Conservation (phyloP, 2,113 vertebrate species). For the Lichenostomus cassidix region DNA sequence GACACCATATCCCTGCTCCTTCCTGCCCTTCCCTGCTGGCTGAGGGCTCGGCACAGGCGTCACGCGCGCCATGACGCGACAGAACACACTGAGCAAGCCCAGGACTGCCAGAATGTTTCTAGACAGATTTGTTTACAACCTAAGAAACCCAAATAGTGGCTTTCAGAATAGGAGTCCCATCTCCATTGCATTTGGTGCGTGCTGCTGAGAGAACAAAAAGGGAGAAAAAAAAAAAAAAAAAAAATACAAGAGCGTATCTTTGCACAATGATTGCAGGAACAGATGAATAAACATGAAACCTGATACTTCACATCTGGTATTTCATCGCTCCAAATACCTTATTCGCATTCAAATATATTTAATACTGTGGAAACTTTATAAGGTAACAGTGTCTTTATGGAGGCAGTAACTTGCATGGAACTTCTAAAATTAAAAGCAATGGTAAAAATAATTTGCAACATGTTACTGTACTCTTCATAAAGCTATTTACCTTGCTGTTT, state of each 20-base stretch:
- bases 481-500: slow-evolving; percentile 27
- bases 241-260: slow-evolving; percentile 43
- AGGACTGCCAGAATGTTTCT: slow-evolving; percentile 28
- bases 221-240: slow-evolving; percentile 18
- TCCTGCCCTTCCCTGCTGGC: not conserved
- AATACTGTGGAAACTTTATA: slow-evolving; percentile 67
- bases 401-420: slow-evolving; percentile 39
- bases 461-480: slow-evolving; percentile 42
- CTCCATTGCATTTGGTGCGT: not conserved
- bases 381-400: slow-evolving; percentile 66
- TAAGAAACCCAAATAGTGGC: slow-evolving; percentile 52
- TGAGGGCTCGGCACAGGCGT: not conserved
- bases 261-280: slow-evolving; percentile 61
- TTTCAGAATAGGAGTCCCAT: slow-evolving; percentile 52
- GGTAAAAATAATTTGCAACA: slow-evolving; percentile 57
- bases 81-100: not conserved
- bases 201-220: slow-evolving; percentile 69
- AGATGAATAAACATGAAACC: slow-evolving; percentile 81
- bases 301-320: slow-evolving; percentile 77
- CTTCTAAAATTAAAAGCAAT: slow-evolving; percentile 62
- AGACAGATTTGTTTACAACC: slow-evolving; percentile 29
- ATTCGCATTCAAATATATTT: slow-evolving; percentile 59
- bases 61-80: not conserved
- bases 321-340: slow-evolving; percentile 65
- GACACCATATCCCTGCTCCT: not conserved